Conservation (phyloP, 2,888 invertebrate species). For the Pristionchus arcanus region DNA sequence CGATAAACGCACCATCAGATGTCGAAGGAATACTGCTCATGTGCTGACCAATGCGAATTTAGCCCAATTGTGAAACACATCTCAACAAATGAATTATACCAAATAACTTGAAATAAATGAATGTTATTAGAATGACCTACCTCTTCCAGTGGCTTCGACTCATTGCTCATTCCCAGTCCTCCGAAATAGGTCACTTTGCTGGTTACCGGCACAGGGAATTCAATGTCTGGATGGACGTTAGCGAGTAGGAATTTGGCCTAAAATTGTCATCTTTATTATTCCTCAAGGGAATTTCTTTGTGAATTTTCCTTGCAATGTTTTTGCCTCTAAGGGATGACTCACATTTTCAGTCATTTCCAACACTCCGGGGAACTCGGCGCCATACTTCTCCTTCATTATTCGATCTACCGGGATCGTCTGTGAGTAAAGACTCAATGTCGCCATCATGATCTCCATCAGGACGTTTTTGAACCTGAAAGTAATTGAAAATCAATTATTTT, state of each 20-base stretch:
- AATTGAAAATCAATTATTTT: not conserved
- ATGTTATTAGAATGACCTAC: not conserved
- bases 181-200: slow-evolving; percentile 49
- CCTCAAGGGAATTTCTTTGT: no score
- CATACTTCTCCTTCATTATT: not conserved
- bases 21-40: no score
- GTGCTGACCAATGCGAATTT: not conserved
- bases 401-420: not conserved
- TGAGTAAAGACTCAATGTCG: not conserved
- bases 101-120: not conserved
- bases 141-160: slow-evolving; percentile 39
- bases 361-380: not conserved
- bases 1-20: no score
- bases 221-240: slow-evolving; percentile 47
- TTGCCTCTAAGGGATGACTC: no score
- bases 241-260: slow-evolving; percentile 16
- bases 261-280: no score
- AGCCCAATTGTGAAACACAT: not conserved
- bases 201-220: slow-evolving; percentile 33
- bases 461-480: not conserved
- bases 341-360: not conserved
- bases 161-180: slow-evolving; percentile 39
- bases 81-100: not conserved
- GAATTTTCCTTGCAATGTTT: no score
- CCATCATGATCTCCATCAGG: not conserved